Conservation (phyloP, 2,888 invertebrate species). For the Philereme vetulata region DNA sequence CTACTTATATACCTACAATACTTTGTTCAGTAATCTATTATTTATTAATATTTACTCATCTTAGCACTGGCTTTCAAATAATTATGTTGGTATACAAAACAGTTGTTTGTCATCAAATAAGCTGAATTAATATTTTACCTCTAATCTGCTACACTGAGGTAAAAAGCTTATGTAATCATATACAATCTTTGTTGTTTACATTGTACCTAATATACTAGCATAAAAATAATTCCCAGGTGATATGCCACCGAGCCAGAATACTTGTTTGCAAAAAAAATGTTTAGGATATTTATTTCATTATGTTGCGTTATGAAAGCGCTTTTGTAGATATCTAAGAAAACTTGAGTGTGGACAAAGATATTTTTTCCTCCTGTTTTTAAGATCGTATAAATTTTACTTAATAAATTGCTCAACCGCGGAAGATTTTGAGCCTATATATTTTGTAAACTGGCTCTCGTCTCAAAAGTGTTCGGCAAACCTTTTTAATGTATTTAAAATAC, state of each 20-base stretch:
- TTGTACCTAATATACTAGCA: conserved; percentile 15
- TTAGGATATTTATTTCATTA: conserved; percentile 9
- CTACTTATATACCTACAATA: no score
- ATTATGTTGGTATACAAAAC: not conserved
- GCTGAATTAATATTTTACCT: conserved; percentile 14
- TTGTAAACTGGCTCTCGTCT: no score
- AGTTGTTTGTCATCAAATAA: conserved; percentile 4
- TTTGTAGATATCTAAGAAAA: not conserved
- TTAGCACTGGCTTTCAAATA: not conserved
- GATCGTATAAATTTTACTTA: no score
- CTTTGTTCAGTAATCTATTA: no score
- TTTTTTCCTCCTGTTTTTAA: not conserved
- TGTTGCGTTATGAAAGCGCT: not conserved
- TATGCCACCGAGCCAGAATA: conserved; percentile 6
- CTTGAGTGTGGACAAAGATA: not conserved
- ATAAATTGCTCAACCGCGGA: no score
- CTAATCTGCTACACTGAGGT: conserved; percentile 12
- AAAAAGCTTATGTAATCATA: conserved; percentile 14
- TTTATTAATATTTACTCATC: no score
- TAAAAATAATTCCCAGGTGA: conserved; percentile 22
- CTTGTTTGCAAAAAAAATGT: not conserved
- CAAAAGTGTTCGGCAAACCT: no score
- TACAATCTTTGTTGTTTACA: conserved; percentile 18
- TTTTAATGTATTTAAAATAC: no score
- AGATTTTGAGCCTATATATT: no score